Percentiles rank a stretch among this genome's conserved stretches.
phyloP scores from a whole-genome alignment of 1,140 invertebrate genomes.

The Drosophila persimilis region DNA sequence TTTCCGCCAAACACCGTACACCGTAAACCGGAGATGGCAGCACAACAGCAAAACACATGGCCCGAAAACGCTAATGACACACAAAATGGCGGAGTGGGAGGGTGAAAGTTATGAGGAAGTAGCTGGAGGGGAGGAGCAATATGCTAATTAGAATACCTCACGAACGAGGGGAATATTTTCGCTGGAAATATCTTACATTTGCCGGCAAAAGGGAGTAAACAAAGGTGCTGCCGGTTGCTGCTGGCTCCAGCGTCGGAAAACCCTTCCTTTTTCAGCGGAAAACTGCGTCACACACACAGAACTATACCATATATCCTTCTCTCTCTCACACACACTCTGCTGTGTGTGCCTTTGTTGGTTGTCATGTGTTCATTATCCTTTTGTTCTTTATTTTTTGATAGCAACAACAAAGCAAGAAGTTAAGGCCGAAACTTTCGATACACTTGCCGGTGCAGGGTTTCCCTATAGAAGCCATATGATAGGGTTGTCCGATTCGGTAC shows the following conservation, averaged over 20 bases:
- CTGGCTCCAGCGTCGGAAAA: constrained; percentile 1
- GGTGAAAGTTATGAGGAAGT: neutral
- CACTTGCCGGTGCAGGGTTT: neutral
- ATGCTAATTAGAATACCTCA: constrained; percentile 51
- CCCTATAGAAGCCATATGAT: neutral
- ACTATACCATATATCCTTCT: no score
- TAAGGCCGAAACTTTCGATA: neutral
- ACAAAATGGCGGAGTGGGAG: constrained; percentile 10
- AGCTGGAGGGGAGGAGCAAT: constrained; percentile 10
- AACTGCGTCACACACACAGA: no score
- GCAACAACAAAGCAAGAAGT: neutral
- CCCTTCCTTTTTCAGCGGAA: no score
- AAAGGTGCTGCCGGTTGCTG: neutral
- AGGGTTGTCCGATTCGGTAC: no score
- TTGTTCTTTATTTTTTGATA: neutral
- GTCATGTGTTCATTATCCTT: constrained; percentile 54
- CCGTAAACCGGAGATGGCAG: constrained; percentile 12
- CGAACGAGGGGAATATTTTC: constrained; percentile 46
- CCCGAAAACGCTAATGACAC: constrained; percentile 57
- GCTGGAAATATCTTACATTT: constrained; percentile 48
- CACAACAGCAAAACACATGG: constrained; percentile 47
- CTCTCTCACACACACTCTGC: no score
- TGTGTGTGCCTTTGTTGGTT: constrained; percentile 12
- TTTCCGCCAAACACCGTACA: no score
- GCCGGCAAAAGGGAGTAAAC: constrained; percentile 3